Evolutionary conservation across 2,797 vertebrate genomes (phyloP), one percentile per base, ranked within the genome.

Genomic region (Clarias fuscus): DNA sequence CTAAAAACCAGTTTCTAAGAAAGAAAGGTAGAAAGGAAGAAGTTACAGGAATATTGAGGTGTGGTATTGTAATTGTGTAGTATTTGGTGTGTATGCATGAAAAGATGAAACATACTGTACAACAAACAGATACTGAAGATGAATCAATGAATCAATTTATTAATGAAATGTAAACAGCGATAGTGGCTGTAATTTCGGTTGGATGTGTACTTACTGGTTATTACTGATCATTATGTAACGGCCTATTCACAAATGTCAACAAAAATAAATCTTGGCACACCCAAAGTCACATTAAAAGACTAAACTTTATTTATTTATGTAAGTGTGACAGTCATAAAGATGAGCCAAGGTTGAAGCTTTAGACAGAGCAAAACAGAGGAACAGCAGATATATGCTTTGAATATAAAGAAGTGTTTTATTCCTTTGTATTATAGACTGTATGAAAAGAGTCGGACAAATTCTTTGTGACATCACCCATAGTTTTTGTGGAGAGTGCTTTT

Each of bases 291-390:
- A 67, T 27, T 24, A 61, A 33, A 24, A 70, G 10, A 68, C 30
- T 24, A 30, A 53, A 59, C 48, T 14, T 22, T 33, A 72, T 83
- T 62, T 64, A 33, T n/a, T 64, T 22, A 53, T 53, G 40, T 53
- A 72, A 56, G 18, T 18, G 43, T 40, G 27, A 33, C 20, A 64
- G 61, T n/a, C 5, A 58, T 24, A 7, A 67, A 3, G 20, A 85
- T 37, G 13, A 10, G 17, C 27, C 64, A 58, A 71, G 27, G 27
- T 59, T 13, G n/a, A 37, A 68, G 75, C 7, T 11, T 5, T n/a
- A 61, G 27, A 62, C 8, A n/a, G 81, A 43, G 65, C 84, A 80
- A 27, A 71, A 78, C n/a, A 77, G 48, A 71, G 33, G 53, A 71
- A 59, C 20, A 61, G 24, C 53, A 30, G 59, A 73, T 75, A n/a